Conservation (phyloP, 2,888 invertebrate species). For the Craniophora ligustri region DNA sequence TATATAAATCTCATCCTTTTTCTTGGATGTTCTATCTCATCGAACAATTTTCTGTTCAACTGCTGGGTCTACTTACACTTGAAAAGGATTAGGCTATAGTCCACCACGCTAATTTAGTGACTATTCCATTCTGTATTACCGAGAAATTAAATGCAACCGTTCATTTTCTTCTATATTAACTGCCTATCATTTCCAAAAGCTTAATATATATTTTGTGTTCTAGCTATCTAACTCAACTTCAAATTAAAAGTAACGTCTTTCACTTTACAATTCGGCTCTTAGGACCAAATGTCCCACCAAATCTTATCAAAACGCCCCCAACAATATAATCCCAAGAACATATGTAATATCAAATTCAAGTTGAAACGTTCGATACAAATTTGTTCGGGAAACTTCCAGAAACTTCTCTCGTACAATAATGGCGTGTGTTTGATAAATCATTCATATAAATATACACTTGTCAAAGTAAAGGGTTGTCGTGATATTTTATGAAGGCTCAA, state of each 20-base stretch:
- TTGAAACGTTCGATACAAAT: slow-evolving; percentile 32
- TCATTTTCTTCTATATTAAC: too few relatives aligned
- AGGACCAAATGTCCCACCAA: not conserved
- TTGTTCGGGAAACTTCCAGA: slow-evolving; percentile 24
- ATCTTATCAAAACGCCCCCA: slow-evolving; percentile 7
- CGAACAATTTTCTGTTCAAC: too few relatives aligned
- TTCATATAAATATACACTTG: slow-evolving; percentile 37
- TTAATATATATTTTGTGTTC: too few relatives aligned
- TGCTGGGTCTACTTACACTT: too few relatives aligned
- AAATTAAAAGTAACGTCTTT: not conserved
- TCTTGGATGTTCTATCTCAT: too few relatives aligned
- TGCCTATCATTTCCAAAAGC: too few relatives aligned
- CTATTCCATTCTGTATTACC: too few relatives aligned
- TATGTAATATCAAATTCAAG: slow-evolving; percentile 26
- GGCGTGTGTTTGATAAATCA: slow-evolving; percentile 52
- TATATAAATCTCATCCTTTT: too few relatives aligned
- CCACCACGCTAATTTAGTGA: too few relatives aligned
- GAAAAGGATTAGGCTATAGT: too few relatives aligned
- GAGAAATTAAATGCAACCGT: too few relatives aligned
- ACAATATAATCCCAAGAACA: not conserved
- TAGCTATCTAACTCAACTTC: too few relatives aligned
- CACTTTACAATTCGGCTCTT: not conserved
- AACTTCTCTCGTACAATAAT: slow-evolving; percentile 43
- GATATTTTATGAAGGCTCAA: slow-evolving; percentile 38
- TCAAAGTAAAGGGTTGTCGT: slow-evolving; percentile 20